Conservation (phyloP, 2,888 invertebrate genomes). For the Lepidochitona cinerea region DNA sequence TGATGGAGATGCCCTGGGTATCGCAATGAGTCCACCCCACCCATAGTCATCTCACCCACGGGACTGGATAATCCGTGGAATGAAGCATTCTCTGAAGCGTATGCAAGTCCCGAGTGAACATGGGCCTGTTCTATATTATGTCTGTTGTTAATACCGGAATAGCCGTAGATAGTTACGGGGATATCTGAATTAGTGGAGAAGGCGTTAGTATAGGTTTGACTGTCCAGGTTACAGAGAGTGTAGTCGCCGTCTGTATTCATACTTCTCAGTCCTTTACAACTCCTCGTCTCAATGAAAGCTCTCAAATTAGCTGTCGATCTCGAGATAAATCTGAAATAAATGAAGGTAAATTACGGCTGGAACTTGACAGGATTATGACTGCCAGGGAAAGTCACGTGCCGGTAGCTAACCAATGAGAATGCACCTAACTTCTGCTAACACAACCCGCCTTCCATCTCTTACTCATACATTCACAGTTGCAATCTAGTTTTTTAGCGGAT, state of each 20-base stretch:
- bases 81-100: constrained; percentile 40
- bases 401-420: constrained; percentile 43
- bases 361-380: constrained; percentile 61
- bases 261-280: constrained; percentile 27
- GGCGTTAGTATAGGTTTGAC: constrained; percentile 60
- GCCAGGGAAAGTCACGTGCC: constrained; percentile 55
- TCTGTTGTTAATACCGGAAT: constrained; percentile 49
- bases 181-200: constrained; percentile 47
- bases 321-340: constrained; percentile 67
- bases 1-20: not conserved
- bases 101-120: constrained; percentile 26
- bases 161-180: constrained; percentile 48
- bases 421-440: not conserved
- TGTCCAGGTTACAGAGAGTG: constrained; percentile 68
- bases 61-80: constrained; percentile 22
- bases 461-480: no score
- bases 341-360: constrained; percentile 63
- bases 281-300: constrained; percentile 34
- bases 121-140: constrained; percentile 55
- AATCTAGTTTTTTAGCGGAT: no score
- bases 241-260: constrained; percentile 67
- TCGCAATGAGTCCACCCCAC: not conserved
- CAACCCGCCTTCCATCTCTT: no score
- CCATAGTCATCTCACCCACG: not conserved
- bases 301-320: constrained; percentile 64